Conservation (phyloP, 2,888 invertebrate genomes). For the Tipula vernalis region DNA sequence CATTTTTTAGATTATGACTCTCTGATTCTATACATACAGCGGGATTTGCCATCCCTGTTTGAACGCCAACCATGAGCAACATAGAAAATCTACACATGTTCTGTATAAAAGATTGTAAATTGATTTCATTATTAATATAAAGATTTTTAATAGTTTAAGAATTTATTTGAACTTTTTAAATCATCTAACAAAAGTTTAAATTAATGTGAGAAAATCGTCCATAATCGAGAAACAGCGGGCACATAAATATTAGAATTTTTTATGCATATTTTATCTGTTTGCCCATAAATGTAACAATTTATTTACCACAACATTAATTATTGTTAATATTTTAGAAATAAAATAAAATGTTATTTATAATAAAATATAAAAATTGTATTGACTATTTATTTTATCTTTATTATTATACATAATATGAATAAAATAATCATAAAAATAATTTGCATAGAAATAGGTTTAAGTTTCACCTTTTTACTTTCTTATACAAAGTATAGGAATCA, state of each 20-base stretch:
- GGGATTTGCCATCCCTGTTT: no score
- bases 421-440: background rate
- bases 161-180: no score
- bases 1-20: no score
- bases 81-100: no score
- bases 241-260: background rate
- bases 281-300: background rate
- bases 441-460: conserved; percentile 4
- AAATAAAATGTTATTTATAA: background rate
- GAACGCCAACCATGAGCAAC: no score
- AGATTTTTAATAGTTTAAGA: no score
- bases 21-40: no score
- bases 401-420: background rate
- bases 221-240: background rate
- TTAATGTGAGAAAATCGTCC: background rate
- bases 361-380: background rate
- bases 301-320: background rate
- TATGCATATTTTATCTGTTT: background rate
- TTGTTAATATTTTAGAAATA: background rate
- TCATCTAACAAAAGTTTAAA: background rate
- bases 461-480: background rate
- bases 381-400: background rate
- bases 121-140: no score
- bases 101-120: no score
- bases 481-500: background rate